Evolutionary conservation across 2,888 invertebrate species (phyloP).

Genomic region (Melieria picta): DNA sequence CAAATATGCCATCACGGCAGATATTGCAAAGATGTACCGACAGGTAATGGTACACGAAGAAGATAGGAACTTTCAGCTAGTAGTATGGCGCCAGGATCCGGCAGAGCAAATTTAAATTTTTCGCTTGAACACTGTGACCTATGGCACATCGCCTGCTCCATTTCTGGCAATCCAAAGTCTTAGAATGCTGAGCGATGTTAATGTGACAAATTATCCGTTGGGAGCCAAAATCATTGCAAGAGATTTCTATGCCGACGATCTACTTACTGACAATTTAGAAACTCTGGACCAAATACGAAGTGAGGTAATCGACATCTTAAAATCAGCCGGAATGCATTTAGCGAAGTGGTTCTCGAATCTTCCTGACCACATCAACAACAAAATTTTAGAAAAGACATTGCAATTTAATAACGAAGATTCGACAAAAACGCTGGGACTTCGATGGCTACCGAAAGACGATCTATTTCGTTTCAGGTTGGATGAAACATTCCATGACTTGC

Average conservation of each 20-base stretch:
- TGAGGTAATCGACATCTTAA: no score
- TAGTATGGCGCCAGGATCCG: slow-evolving; percentile 17
- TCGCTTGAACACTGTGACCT: neutral
- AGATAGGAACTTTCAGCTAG: slow-evolving; percentile 24
- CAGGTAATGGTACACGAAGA: slow-evolving; percentile 21
- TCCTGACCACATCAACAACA: neutral
- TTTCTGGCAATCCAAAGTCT: no score
- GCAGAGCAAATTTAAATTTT: neutral
- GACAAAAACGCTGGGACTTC: slow-evolving; percentile 31
- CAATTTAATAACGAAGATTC: no score
- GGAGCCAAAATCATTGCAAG: no score
- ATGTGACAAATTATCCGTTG: no score
- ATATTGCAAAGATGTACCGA: slow-evolving; percentile 15
- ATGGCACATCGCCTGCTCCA: no score
- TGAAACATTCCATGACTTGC: slow-evolving; percentile 25
- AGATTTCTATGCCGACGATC: no score
- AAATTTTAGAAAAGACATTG: slow-evolving; percentile 12
- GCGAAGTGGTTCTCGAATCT: no score
- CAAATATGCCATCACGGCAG: slow-evolving; percentile 1
- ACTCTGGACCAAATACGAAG: no score
- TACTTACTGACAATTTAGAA: no score
- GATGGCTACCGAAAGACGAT: slow-evolving; percentile 28
- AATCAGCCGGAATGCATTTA: no score
- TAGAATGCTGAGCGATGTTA: no score
- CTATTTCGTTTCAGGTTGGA: slow-evolving; percentile 34